Conservation (phyloP, 2,888 invertebrate species). For the Idaea straminata region DNA sequence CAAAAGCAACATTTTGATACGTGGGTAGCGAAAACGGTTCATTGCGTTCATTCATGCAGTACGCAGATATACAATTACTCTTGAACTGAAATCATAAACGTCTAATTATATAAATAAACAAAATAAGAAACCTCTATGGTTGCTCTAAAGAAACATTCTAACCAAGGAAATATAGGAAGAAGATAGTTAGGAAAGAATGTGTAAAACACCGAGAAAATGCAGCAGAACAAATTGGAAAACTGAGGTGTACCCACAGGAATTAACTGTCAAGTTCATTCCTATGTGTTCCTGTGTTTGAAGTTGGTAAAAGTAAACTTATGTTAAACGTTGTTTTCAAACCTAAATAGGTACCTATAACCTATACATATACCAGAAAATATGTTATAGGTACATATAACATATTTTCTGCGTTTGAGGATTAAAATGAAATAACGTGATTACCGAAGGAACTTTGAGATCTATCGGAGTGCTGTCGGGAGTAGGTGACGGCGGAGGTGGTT, state of each 20-base stretch:
- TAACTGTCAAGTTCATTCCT: neutral
- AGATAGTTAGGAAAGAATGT: neutral
- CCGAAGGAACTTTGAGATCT: conserved; percentile 6
- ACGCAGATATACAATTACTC: conserved; percentile 41
- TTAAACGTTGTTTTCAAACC: neutral
- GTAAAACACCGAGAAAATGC: neutral
- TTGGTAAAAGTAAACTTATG: neutral
- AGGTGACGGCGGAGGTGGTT: conserved; percentile 53
- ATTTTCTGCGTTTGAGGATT: neutral
- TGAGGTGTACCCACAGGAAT: neutral
- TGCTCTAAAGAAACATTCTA: neutral
- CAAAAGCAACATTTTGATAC: conserved; percentile 2
- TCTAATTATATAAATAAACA: neutral
- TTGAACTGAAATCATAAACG: conserved; percentile 25
- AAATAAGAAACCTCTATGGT: neutral
- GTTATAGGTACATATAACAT: too few species aligned
- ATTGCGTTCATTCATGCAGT: conserved; percentile 32
- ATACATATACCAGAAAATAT: too few species aligned
- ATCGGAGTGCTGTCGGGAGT: conserved; percentile 7
- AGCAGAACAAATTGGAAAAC: conserved; percentile 5
- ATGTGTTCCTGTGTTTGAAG: neutral
- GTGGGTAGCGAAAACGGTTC: conserved; percentile 9
- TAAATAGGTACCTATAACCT: too few species aligned
- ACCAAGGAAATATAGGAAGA: neutral
- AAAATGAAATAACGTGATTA: conserved; percentile 9